These are phyloP conservation scores for Eucriotettix oculatus DNA, from an alignment of 2,888 invertebrate species.

Conservation along the genomic window DNA sequence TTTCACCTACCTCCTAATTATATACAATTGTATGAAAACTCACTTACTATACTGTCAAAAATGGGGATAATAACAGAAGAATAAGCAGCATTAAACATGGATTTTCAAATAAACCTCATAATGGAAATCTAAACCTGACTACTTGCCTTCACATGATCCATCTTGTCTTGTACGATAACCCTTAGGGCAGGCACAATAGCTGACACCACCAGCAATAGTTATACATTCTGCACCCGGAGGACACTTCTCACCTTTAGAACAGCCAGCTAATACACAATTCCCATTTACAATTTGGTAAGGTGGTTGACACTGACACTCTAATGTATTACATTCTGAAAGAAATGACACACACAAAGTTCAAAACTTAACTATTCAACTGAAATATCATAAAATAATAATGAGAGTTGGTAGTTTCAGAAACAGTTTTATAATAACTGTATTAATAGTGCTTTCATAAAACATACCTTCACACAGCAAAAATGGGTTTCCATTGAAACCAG, in stretches of 20 bases:
- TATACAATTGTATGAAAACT: too few species aligned
- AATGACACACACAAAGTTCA: not conserved
- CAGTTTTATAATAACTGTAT: not conserved
- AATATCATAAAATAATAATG: too few species aligned
- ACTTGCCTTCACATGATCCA: conserved; percentile 52
- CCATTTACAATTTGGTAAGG: conserved; percentile 72
- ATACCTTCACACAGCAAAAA: conserved; percentile 63
- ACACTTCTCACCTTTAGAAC: conserved; percentile 63
- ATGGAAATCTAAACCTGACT: not conserved
- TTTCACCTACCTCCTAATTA: too few species aligned
- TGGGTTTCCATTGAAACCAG: conserved; percentile 79
- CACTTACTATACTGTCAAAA: too few species aligned
- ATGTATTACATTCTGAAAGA: conserved; percentile 49
- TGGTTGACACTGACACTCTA: conserved; percentile 72
- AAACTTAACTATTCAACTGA: too few species aligned
- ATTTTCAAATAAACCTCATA: too few species aligned
- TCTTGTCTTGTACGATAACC: conserved; percentile 62
- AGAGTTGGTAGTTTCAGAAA: not conserved
- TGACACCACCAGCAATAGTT: conserved; percentile 73
- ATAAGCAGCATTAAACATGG: too few species aligned
- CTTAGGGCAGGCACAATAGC: conserved; percentile 84
- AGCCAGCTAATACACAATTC: conserved; percentile 71
- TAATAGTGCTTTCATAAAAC: not conserved
- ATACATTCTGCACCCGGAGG: conserved; percentile 80
- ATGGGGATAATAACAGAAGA: too few species aligned